Percentiles rank a stretch among this genome's conserved stretches.
phyloP scores from a whole-genome alignment of 2,888 invertebrate species.

The Chouioia cunea region DNA sequence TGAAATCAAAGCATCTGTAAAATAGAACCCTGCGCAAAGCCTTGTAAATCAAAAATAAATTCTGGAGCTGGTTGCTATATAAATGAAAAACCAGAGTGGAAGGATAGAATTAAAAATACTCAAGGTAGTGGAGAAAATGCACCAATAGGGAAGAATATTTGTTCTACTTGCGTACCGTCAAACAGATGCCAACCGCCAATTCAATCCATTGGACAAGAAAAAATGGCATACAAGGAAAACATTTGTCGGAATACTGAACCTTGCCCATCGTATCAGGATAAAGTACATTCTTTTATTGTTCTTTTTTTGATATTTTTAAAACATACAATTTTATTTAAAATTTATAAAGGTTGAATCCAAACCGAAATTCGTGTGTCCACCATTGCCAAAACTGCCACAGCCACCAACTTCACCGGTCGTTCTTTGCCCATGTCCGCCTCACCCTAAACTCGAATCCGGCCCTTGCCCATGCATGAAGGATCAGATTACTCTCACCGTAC shows the following conservation, averaged over 20 bases:
- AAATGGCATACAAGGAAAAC: background rate
- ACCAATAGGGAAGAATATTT: background rate
- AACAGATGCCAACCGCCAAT: background rate
- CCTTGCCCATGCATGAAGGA: conserved; percentile 55
- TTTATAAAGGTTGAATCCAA: no score
- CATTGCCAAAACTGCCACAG: conserved; percentile 58
- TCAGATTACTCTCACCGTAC: conserved; percentile 17
- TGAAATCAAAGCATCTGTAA: no score
- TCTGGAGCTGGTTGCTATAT: no score
- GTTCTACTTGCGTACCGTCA: conserved; percentile 10
- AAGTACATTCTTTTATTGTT: background rate
- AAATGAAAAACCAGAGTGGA: no score
- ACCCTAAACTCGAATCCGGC: conserved; percentile 59
- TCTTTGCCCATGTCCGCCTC: conserved; percentile 54
- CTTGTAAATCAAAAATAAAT: no score
- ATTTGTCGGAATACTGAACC: background rate
- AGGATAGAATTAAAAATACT: no score
- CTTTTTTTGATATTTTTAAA: background rate
- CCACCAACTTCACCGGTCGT: no score
- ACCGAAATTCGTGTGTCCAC: conserved; percentile 49
- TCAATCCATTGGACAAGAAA: background rate
- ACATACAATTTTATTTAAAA: no score
- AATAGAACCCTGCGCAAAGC: no score
- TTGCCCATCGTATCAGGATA: conserved; percentile 18
- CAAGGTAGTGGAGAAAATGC: background rate